Evolutionary conservation across 1,140 invertebrate species (phyloP).

Genomic region (Mya arenaria): DNA sequence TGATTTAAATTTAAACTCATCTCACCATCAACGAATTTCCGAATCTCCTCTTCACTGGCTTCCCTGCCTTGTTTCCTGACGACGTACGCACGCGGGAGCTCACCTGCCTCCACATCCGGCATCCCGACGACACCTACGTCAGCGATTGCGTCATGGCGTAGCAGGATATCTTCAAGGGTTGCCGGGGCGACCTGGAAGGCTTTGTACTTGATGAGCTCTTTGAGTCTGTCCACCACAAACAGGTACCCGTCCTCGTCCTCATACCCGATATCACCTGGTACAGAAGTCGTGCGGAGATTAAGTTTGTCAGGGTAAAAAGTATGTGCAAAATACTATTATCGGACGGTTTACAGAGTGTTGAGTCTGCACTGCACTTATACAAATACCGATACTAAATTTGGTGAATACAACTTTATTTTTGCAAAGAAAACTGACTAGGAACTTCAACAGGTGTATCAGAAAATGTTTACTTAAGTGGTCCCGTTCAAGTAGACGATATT

Average conservation of each 20-base stretch:
- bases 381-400: no score
- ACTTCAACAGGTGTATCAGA: no score
- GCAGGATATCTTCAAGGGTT: constrained; percentile 91
- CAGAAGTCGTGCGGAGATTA: no score
- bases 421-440: no score
- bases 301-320: no score
- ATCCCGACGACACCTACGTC: constrained; percentile 92
- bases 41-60: constrained; percentile 44
- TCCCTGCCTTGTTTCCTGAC: constrained; percentile 83
- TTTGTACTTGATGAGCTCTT: constrained; percentile 96
- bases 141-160: constrained; percentile 87
- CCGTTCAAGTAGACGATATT: no score
- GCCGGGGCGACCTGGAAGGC: constrained; percentile 94
- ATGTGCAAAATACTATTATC: no score
- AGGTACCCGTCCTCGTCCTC: constrained; percentile 77
- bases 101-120: constrained; percentile 87
- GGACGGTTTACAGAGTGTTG: no score
- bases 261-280: constrained; percentile 68
- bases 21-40: constrained; percentile 58
- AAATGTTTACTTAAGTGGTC: no score
- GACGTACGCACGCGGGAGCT: constrained; percentile 90
- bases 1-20: no score
- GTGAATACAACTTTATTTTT: no score
- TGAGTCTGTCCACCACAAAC: constrained; percentile 90
- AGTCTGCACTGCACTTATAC: no score